phyloP scores from a whole-genome alignment of 1,140 invertebrate genomes.

The Platorchestia sp. region DNA sequence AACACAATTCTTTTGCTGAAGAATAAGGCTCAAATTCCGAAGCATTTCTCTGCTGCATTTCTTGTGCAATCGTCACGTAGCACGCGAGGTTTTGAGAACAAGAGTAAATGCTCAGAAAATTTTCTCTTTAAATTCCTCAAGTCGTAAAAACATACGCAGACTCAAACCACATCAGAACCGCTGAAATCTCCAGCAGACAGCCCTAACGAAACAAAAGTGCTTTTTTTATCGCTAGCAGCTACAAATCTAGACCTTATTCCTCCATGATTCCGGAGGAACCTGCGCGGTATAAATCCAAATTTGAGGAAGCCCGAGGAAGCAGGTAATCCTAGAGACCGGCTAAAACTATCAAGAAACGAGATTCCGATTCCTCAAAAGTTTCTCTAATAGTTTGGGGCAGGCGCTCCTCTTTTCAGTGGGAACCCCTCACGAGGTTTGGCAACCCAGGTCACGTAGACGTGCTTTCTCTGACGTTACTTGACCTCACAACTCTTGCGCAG shows the following conservation, averaged over 20 bases:
- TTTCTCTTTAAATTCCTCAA: too few species aligned
- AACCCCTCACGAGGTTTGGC: background rate
- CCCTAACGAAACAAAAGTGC: background rate
- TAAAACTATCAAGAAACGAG: constrained; percentile 31
- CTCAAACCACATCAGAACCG: too few species aligned
- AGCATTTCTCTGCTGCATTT: too few species aligned
- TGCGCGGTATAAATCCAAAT: background rate
- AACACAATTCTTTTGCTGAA: too few species aligned
- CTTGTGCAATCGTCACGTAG: too few species aligned
- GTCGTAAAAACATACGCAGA: too few species aligned
- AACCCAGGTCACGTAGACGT: constrained; percentile 1
- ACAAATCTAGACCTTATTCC: background rate
- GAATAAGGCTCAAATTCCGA: too few species aligned
- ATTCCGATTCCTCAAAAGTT: constrained; percentile 43
- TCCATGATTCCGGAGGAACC: background rate
- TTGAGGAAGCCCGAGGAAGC: background rate
- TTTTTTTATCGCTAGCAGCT: background rate
- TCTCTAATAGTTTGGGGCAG: background rate
- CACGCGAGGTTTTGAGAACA: too few species aligned
- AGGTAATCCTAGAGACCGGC: background rate
- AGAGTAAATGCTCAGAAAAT: too few species aligned
- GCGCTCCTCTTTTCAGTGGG: background rate
- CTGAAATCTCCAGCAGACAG: background rate
- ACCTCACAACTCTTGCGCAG: background rate
- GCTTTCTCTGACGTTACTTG: constrained; percentile 4